These are phyloP conservation scores for Bolborhynchus lineola DNA, from an alignment of 2,113 vertebrate genomes.

Conservation along the genomic window DNA sequence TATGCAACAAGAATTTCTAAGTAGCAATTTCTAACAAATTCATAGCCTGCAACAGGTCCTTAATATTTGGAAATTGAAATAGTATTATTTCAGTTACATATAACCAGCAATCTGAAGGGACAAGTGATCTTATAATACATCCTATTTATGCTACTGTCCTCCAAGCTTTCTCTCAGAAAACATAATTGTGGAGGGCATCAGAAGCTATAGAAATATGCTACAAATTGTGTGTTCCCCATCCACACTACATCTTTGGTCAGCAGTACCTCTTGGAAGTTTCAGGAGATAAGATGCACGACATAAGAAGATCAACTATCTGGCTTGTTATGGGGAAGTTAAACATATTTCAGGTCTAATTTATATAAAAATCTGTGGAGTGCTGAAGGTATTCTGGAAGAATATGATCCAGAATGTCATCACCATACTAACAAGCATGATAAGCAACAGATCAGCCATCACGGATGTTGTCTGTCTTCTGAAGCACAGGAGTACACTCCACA, in stretches of 20 bases:
- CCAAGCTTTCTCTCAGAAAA: background rate
- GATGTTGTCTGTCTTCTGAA: background rate
- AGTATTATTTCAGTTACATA: background rate
- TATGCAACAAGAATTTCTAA: background rate
- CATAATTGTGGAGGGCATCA: background rate
- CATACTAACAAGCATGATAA: background rate
- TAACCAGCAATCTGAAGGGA: background rate
- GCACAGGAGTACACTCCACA: background rate
- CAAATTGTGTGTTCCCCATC: background rate
- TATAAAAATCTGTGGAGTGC: background rate
- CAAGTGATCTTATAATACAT: background rate
- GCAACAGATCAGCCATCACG: background rate
- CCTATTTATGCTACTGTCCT: background rate
- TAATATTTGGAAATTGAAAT: background rate
- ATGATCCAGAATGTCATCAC: background rate
- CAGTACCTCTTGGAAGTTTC: background rate
- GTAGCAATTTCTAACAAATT: background rate
- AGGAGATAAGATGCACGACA: background rate
- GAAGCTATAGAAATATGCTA: background rate
- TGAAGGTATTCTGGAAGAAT: background rate
- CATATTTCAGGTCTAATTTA: background rate
- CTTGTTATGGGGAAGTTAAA: background rate
- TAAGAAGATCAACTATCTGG: background rate
- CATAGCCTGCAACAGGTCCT: background rate
- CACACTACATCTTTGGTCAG: background rate